Conservation (phyloP, 2,888 invertebrate genomes). For the Heliconius charithonia region DNA sequence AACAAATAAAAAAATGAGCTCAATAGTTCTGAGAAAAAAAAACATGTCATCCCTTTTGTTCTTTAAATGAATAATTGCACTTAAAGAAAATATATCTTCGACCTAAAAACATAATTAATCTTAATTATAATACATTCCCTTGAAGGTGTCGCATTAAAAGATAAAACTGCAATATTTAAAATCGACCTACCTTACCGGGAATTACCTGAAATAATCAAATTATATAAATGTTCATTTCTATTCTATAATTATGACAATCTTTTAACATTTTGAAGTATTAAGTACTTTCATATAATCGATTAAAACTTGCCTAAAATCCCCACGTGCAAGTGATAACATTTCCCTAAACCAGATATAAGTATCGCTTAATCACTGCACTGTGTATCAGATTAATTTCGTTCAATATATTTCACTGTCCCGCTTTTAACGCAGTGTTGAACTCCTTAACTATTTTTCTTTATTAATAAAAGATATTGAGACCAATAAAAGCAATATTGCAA, state of each 20-base stretch:
- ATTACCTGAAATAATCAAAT: conserved; percentile 7
- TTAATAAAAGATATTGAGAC: background rate
- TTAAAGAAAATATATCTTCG: too few relatives aligned
- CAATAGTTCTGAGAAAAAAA: too few relatives aligned
- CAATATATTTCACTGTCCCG: background rate
- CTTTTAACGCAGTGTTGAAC: background rate
- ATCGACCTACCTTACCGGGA: conserved; percentile 9
- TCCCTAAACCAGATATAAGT: background rate
- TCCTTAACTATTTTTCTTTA: background rate
- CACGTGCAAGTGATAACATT: conserved; percentile 4
- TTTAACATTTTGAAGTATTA: background rate
- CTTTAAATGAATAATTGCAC: too few relatives aligned
- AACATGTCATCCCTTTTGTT: too few relatives aligned
- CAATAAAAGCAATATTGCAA: background rate
- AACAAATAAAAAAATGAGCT: too few relatives aligned
- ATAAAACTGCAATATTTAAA: background rate
- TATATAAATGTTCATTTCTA: background rate
- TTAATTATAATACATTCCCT: background rate
- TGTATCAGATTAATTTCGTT: conserved; percentile 11
- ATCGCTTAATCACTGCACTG: background rate
- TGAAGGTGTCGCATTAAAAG: background rate
- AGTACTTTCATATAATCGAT: conserved; percentile 3
- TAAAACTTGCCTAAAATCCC: background rate
- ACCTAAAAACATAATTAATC: background rate
- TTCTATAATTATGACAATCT: background rate